Conservation (phyloP, 23 tunicate species). For the Styela plicata region DNA sequence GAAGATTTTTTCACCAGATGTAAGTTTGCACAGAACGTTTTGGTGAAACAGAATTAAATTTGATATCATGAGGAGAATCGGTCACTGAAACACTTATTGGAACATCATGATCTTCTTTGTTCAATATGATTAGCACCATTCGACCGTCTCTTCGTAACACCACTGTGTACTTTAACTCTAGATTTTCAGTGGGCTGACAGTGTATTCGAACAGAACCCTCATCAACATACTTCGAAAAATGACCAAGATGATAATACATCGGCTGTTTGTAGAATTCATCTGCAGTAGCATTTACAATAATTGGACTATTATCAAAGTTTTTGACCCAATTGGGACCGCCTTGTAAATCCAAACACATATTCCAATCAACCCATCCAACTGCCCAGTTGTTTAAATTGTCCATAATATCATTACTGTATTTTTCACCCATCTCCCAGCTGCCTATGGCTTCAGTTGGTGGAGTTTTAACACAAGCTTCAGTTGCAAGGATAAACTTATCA, state of each 20-base stretch:
- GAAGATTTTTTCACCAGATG: slow-evolving; percentile 31
- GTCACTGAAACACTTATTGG: slow-evolving; percentile 38
- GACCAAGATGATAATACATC: slow-evolving; percentile 94
- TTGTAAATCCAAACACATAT: slow-evolving; percentile 68
- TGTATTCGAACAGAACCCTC: slow-evolving; percentile 60
- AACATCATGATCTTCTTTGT: slow-evolving; percentile 35
- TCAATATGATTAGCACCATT: slow-evolving; percentile 62
- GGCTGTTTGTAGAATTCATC: slow-evolving; percentile 98
- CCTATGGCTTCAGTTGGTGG: slow-evolving; percentile 57
- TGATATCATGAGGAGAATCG: slow-evolving; percentile 3
- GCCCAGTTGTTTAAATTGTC: slow-evolving; percentile 87
- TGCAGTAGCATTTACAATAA: slow-evolving; percentile 74
- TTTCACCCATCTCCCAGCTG: slow-evolving; percentile 78
- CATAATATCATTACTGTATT: slow-evolving; percentile 79
- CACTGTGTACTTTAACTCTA: slow-evolving; percentile 48
- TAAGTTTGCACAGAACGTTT: slow-evolving; percentile 63
- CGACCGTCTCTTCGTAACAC: slow-evolving; percentile 37
- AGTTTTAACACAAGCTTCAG: slow-evolving; percentile 92
- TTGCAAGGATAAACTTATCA: slow-evolving; percentile 74
- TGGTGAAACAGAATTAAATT: slow-evolving; percentile 36
- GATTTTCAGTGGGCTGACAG: slow-evolving; percentile 1
- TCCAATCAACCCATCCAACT: slow-evolving; percentile 99
- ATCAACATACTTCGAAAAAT: slow-evolving; percentile 86
- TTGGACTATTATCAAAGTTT: slow-evolving; percentile 91
- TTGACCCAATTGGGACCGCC: slow-evolving; percentile 99